Evolutionary conservation across 2,113 vertebrate species (phyloP), one percentile per base, ranked within the genome.

Genomic region (Oryzias melastigma): DNA sequence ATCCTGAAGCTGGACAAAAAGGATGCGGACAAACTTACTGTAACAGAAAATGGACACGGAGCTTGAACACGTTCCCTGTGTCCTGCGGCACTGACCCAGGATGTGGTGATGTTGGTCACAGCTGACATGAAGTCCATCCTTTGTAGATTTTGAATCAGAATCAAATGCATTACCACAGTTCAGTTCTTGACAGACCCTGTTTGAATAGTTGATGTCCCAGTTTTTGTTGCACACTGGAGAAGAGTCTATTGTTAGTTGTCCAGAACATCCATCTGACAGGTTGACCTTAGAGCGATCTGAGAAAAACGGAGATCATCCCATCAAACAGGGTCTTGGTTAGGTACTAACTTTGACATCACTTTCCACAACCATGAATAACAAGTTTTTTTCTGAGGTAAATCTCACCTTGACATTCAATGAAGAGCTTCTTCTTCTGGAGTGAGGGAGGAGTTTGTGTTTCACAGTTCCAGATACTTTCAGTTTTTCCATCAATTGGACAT

Each of bases 391-490:
- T n/a, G n/a, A n/a, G 8, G 12, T 17, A 8, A 47, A 10, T 47
- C 46, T 47, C 12, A 47, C 46, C 46, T n/a, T 66, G 0, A 53
- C 91, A 92, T 7, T 7, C 2, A 46, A 92, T 40, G 10, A 5
- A 5, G 12, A 90, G 59, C 16, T 59, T 63, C 8, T 45, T 0
- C 1, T 10, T 1, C 0, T 14, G 35, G 8, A 35, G 0, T 1
- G 10, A 0, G 1, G 16, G 0, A 4, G 1, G 0, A 0, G 0
- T 1, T 7, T 25, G 0, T 0, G 3, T 44, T 17, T 79, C 51
- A 42, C 90, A 92, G 2, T 82, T 59, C 90, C 89, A 90, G 47
- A 89, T 86, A 51, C 5, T 77, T 0, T 8, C 0, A 17, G 14
- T 7, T 1, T 4, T 0, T 0, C 0, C 1, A 12, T 1, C 46